Conservation (phyloP, 2,797 vertebrate genomes). For the Sebastes umbrosus region DNA sequence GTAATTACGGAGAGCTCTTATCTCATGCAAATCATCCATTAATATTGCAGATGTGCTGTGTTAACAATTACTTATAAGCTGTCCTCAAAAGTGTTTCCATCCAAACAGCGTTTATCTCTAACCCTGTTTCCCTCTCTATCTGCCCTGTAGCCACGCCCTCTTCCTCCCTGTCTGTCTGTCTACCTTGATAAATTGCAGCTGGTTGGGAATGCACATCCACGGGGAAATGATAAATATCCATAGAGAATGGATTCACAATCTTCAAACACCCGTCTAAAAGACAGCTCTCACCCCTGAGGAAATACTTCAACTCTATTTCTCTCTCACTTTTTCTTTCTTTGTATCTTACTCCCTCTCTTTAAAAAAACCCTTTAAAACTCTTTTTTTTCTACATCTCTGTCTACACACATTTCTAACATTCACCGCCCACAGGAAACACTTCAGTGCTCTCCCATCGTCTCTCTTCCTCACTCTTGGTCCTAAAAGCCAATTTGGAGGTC, state of each 20-base stretch:
- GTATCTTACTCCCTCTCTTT: slow-evolving; percentile 36
- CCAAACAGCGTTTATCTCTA: slow-evolving; percentile 15
- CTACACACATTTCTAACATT: slow-evolving; percentile 39
- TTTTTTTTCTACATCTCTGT: slow-evolving; percentile 25
- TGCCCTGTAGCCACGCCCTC: slow-evolving; percentile 34
- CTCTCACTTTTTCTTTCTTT: slow-evolving; percentile 36
- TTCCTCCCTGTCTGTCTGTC: slow-evolving; percentile 49
- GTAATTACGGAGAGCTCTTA: slow-evolving; percentile 51
- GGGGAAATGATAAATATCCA: slow-evolving; percentile 68
- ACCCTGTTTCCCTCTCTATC: not conserved
- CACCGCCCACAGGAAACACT: slow-evolving; percentile 50
- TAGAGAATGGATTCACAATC: slow-evolving; percentile 66
- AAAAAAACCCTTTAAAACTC: slow-evolving; percentile 31
- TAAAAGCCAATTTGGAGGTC: slow-evolving; percentile 71
- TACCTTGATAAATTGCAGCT: slow-evolving; percentile 64
- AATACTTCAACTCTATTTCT: slow-evolving; percentile 54
- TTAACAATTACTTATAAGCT: slow-evolving; percentile 33
- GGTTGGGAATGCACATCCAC: slow-evolving; percentile 54
- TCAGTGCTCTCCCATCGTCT: slow-evolving; percentile 23
- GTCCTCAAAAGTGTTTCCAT: slow-evolving; percentile 26
- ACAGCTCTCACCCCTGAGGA: slow-evolving; percentile 55
- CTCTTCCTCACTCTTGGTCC: slow-evolving; percentile 28
- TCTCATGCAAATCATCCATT: slow-evolving; percentile 50
- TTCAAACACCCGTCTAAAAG: slow-evolving; percentile 62
- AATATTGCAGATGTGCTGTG: slow-evolving; percentile 50